Evolutionary conservation across 2,113 vertebrate species (phyloP), one percentile per base, ranked within the genome.

Genomic region (Megaleporinus macrocephalus): DNA sequence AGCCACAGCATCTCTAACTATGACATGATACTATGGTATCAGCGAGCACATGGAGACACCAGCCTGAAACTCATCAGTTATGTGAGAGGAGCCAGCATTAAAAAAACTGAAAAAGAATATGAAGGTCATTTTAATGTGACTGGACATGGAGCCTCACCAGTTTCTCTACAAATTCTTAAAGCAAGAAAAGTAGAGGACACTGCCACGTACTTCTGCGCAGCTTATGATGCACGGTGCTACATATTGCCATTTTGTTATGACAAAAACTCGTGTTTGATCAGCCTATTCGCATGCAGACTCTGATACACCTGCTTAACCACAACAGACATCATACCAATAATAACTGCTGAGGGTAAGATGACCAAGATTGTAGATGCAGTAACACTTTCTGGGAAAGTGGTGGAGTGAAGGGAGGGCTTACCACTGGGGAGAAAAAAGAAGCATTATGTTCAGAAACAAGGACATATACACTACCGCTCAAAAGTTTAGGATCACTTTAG

Each of bases 131-230:
- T 91, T 24, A 72, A 22, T 0, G 62, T 91, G 53, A 91, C 55
- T 22, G 92, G 92, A 76, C 33, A 92, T 30, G 92, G 87, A 30
- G 3, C 24, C 18, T 78, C 76, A 12, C 18, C 18, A 0, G 87
- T 63, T 9, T 16, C 36, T 80, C 87, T 93, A 11, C 87, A 89
- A 0, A 62, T 91, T 12, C 22, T 61, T 4, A 36, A 80, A 51
- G 33, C 55, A 59, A 71, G 0, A 3, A 0, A 1, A 0, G 3
- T 30, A 16, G 49, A 75, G 10, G 76, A 88, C 85, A 88, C 78
- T 0, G 68, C 76, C 7, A 11, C 83, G 51, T 91, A 90, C 76
- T 90, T 79, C 85, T 91, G 90, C 44, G 89, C 89, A 79, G 89
- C 86, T 53, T 86, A 85, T 83, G 49, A 79, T 1, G 20, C 84